These are phyloP conservation scores for Hypocryptadius cinnamomeus DNA, from an alignment of 2,113 vertebrate genomes.

Conservation along the genomic window DNA sequence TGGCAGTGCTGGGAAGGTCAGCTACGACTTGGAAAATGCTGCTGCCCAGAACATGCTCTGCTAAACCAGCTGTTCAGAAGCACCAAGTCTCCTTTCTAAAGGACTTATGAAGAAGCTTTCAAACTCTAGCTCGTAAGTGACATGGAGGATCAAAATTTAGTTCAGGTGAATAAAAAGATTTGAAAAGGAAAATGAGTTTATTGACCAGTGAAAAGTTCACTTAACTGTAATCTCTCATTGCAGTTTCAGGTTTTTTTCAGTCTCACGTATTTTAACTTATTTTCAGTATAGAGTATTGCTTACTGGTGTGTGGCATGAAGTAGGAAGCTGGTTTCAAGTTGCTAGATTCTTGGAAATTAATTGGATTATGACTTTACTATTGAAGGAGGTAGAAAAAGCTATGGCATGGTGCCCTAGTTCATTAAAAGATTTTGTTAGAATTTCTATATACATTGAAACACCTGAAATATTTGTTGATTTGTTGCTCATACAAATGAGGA, in stretches of 20 bases:
- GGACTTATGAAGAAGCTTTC: background rate
- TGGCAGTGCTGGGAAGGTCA: background rate
- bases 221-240: background rate
- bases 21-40: background rate
- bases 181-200: background rate
- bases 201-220: background rate
- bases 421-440: background rate
- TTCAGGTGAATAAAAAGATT: background rate
- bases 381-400: background rate
- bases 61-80: background rate
- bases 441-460: background rate
- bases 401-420: background rate
- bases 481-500: background rate
- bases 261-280: background rate
- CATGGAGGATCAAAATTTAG: background rate
- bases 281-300: background rate
- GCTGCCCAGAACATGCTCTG: background rate
- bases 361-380: background rate
- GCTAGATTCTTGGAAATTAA: background rate
- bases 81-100: background rate
- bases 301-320: background rate
- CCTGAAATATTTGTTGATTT: background rate
- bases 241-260: background rate
- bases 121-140: conserved; percentile 12
- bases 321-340: background rate